Evolutionary conservation across 2,113 vertebrate genomes (phyloP).

Genomic region (Calidris pugnax): DNA sequence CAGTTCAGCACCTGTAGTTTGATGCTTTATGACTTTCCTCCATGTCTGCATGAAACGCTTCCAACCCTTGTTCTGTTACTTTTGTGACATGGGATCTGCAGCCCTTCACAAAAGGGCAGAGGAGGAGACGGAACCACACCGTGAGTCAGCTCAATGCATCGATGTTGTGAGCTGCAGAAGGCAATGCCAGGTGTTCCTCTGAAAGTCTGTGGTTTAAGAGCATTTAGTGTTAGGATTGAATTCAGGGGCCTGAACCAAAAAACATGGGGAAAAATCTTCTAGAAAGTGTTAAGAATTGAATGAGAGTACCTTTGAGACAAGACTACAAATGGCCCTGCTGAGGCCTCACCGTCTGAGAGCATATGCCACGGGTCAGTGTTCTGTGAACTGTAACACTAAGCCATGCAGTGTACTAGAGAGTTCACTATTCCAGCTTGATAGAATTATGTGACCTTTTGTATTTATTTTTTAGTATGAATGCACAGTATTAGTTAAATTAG

Average conservation of each 20-base stretch:
- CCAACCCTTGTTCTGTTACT: not conserved
- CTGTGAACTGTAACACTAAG: not conserved
- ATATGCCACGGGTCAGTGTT: not conserved
- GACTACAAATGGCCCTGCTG: not conserved
- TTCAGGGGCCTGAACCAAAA: not conserved
- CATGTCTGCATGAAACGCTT: not conserved
- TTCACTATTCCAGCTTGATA: not conserved
- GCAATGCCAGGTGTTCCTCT: not conserved
- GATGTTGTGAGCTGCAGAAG: not conserved
- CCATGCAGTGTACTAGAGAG: too few species aligned
- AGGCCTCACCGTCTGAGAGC: accelerated
- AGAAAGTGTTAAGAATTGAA: not conserved
- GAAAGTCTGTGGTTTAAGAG: not conserved
- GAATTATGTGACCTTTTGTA: not conserved
- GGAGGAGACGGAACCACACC: not conserved
- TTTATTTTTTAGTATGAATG: not conserved
- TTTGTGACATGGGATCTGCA: not conserved
- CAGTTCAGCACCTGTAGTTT: not conserved
- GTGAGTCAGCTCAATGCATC: accelerated
- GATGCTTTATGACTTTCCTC: not conserved
- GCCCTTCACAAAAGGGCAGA: not conserved
- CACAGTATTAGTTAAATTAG: not conserved
- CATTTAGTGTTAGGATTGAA: not conserved
- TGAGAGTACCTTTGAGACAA: not conserved
- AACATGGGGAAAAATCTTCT: not conserved